Evolutionary conservation across 2,888 invertebrate genomes (phyloP), one percentile per base, ranked within the genome.

Genomic region (Chironomus riparius): DNA sequence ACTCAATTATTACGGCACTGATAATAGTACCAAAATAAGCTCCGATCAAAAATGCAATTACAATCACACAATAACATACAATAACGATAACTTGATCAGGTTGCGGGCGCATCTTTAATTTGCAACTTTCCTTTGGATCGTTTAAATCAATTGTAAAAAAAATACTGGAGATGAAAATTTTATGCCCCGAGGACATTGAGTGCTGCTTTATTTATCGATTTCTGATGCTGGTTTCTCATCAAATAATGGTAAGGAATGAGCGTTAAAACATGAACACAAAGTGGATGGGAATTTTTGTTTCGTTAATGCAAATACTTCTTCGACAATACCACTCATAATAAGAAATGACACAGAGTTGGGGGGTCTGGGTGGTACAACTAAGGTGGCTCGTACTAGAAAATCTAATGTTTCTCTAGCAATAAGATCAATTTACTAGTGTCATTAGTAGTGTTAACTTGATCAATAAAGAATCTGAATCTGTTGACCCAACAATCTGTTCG

Each of bases 91-190:
- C 56, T 56, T 56, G 56, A n/a, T 56, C 15, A 56, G 56, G 5
- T 56, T 56, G 56, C 56, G 15, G 47, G 22, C 21, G 48, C 74
- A 68, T 74, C 74, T 74, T 74, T 48, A 74, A 73, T 65, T 62
- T 47, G 65, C 62, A 68, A 74, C 24, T 74, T 68, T 62, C 62
- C 62, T 68, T 74, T 74, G 47, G 62, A 62, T 68, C 74, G 73
- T 73, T 73, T 73, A 73, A 73, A 73, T 73, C 73, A 73, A 73
- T 73, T 73, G 74, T 18, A 72, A 56, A 13, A n/a, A 38, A 56
- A 22, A 28, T 68, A 15, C 15, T 56, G 15, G 4, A 56, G 56
- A 6, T 56, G 56, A 56, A 56, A 56, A 56, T 18, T 15, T 15
- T 15, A 38, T 38, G 10, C 2, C 38, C 38, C n/a, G 56, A 56